Evolutionary conservation across 2,797 vertebrate species (phyloP).

Genomic region (Pangasius sanitwongsei): DNA sequence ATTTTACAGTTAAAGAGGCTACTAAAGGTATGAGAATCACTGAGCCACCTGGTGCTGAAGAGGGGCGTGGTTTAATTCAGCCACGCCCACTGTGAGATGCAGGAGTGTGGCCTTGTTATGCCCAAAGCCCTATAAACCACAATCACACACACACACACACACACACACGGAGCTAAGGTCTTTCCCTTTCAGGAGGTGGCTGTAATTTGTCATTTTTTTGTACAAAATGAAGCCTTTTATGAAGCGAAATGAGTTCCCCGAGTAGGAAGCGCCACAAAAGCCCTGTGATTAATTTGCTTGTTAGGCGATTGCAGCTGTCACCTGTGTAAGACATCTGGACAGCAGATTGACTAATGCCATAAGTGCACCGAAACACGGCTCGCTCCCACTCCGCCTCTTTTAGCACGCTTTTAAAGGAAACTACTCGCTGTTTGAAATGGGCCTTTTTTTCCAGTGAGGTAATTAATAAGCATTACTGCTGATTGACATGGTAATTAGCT

Average conservation of each 20-base stretch:
- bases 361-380: conserved; percentile 69
- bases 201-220: conserved; percentile 83
- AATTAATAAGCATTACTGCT: conserved; percentile 84
- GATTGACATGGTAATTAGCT: conserved; percentile 84
- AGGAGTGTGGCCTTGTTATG: conserved; percentile 75
- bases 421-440: conserved; percentile 74
- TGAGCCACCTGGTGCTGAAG: conserved; percentile 34
- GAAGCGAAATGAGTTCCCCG: conserved; percentile 83
- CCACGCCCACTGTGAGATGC: conserved; percentile 76
- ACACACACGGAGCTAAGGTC: conserved; percentile 65
- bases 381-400: conserved; percentile 61
- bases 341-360: conserved; percentile 85
- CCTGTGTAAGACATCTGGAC: conserved; percentile 87
- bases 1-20: not conserved
- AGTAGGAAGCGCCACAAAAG: conserved; percentile 83
- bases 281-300: conserved; percentile 85
- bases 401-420: conserved; percentile 76
- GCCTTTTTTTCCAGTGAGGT: conserved; percentile 75
- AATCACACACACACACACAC: conserved; percentile 52
- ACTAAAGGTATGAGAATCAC: not conserved
- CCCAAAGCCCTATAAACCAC: conserved; percentile 62
- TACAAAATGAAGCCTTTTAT: conserved; percentile 84
- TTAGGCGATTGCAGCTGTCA: conserved; percentile 86
- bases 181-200: conserved; percentile 75
- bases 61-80: conserved; percentile 74